Evolutionary conservation across 2,113 vertebrate species (phyloP), one percentile per base, ranked within the genome.

Genomic region (Pelmatolapia mariae): DNA sequence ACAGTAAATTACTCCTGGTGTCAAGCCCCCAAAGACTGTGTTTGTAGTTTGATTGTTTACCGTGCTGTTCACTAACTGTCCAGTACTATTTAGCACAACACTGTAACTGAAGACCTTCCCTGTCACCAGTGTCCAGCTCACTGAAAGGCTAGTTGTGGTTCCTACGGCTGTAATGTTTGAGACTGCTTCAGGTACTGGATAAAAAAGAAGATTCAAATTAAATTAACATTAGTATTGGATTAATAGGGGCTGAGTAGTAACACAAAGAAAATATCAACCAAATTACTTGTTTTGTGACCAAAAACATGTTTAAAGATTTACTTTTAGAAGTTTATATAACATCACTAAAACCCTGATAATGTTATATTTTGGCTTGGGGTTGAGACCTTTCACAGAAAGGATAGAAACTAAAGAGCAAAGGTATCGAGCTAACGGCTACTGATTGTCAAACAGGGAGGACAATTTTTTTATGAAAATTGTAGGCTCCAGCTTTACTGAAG

Each of bases 1-100:
- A 40, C 31, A 85, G 90, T 95, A 96, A 16, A n/a, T 8, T 9
- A 90, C 68, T 83, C 93, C 95, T 47, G 96, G 91, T 9, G 0
- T 80, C 36, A 94, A 90, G 43, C 1, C 5, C 4, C 0, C 0
- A 84, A 95, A 95, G 2, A 2, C 0, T 9, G 1, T 5, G 3
- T 2, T n/a, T 5, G 0, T 0, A 18, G 84, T 89, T 1, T 7
- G 5, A 50, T 71, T 91, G 57, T 2, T 86, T 29, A 83, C 3
- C 0, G 9, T 71, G 1, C 6, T 63, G 4, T 3, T 0, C 10
- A 10, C 15, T 9, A 15, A 3, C 4, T 5, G 2, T 0, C 0
- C 5, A 15, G 1, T 7, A 9, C 8, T 84, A 78, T 52, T 18
- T 16, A 96, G 86, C 5, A 2, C 3, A 26, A 93, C 86, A 5